Evolutionary conservation across 2,113 vertebrate species (phyloP), one percentile per base, ranked within the genome.

Genomic region (Poeciliopsis prolifica): DNA sequence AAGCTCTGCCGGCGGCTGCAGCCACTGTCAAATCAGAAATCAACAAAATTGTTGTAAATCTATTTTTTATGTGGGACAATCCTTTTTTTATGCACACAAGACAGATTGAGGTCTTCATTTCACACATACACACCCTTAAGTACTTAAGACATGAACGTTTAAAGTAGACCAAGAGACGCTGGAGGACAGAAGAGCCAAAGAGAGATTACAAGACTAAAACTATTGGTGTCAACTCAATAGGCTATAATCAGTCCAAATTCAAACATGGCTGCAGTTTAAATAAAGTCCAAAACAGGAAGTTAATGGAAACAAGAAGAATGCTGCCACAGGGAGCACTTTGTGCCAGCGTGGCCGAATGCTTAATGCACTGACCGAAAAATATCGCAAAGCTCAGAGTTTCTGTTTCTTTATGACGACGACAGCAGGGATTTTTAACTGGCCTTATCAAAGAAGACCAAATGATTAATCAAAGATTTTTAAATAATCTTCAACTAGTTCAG

Each of bases 1-100:
- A 85, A 84, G 70, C 85, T 68, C 13, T 22, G 65, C 73, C 12
- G 15, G 35, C 61, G 35, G 84, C 83, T 29, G 84, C 80, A 30
- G 22, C 51, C 51, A 19, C 84, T 73, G 76, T 83, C 83, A 75
- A 74, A 74, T 70, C 33, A 64, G 42, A 78, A 72, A 84, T 80
- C 51, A 65, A 17, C 66, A 85, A 79, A 68, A 60, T 42, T 13
- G 19, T 78, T 61, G 76, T 78, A 82, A 67, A 61, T 74, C 24
- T 28, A 42, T 48, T 44, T 19, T 48, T 60, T 60, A 65, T 75
- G 24, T 65, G 64, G 74, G 37, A 26, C 75, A 80, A 77, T 72
- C 26, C 60, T 73, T 66, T 67, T 67, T 62, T 61, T 48, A 35
- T 72, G 83, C 67, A 70, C 69, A 74, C 37, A 67, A 71, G 76